Conservation (phyloP, 1,140 invertebrate species). For the Hydropsyche tenuis region DNA sequence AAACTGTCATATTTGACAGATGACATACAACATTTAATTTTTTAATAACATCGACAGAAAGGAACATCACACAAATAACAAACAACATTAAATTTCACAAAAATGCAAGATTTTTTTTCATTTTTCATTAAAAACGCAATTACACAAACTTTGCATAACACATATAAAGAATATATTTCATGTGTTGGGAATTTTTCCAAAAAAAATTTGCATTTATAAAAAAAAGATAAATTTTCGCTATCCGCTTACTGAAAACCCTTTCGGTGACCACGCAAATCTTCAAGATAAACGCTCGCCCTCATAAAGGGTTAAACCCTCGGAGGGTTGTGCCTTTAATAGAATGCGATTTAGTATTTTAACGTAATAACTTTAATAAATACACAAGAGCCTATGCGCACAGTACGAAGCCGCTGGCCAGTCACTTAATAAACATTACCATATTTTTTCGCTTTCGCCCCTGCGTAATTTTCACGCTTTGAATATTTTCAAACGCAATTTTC, state of each 20-base stretch:
- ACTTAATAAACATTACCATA: conserved; percentile 42
- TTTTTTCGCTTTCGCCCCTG: conserved; percentile 29
- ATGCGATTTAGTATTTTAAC: conserved; percentile 20
- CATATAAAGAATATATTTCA: too few species aligned
- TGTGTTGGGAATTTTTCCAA: too few species aligned
- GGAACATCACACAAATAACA: too few species aligned
- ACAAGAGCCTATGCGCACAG: not conserved
- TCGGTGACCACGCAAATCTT: conserved; percentile 1
- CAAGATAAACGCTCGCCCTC: not conserved
- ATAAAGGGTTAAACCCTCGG: not conserved
- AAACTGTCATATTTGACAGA: too few species aligned
- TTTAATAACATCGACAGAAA: too few species aligned
- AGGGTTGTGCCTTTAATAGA: conserved; percentile 12
- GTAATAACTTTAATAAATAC: conserved; percentile 23
- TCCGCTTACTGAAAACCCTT: conserved; percentile 7
- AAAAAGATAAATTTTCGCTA: too few species aligned
- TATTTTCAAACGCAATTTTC: conserved; percentile 34
- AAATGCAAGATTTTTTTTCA: too few species aligned
- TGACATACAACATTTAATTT: too few species aligned
- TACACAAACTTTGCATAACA: too few species aligned
- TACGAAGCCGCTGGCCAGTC: not conserved
- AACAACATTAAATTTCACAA: too few species aligned
- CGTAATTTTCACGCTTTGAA: conserved; percentile 22
- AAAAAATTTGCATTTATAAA: too few species aligned
- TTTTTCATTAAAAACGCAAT: too few species aligned